Percentiles rank a stretch among this genome's conserved stretches.
Conservation (phyloP, 2,888 invertebrate genomes). For the Ernsta delagoae region DNA sequence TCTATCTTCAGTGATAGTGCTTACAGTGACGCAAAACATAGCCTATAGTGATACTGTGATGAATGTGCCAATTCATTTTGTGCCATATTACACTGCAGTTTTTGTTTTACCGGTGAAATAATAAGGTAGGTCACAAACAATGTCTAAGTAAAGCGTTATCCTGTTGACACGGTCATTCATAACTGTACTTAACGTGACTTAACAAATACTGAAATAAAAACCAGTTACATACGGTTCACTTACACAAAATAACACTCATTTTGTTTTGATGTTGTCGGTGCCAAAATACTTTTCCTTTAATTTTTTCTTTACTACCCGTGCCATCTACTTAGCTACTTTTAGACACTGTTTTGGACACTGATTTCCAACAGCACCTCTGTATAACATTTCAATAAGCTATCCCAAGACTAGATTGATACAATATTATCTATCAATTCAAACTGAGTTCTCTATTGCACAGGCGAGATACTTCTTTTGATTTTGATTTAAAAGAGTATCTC, state of each 20-base stretch:
- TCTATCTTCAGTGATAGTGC: conserved; percentile 32
- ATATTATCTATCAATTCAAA: no score
- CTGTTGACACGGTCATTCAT: conserved; percentile 21
- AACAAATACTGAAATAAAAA: conserved; percentile 22
- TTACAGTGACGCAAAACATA: conserved; percentile 66
- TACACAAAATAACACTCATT: conserved; percentile 9
- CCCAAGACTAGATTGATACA: no score
- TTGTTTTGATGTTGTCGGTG: neutral
- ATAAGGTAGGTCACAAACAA: conserved; percentile 60
- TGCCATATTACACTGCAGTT: conserved; percentile 70
- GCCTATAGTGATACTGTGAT: conserved; percentile 76
- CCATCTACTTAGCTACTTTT: no score
- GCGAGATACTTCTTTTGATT: no score
- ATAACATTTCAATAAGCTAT: no score
- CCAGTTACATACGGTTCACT: conserved; percentile 14
- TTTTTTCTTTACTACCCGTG: no score
- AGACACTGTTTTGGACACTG: no score
- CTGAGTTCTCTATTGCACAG: no score
- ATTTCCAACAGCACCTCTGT: no score
- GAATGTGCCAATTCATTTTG: conserved; percentile 69
- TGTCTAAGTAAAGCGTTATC: conserved; percentile 7
- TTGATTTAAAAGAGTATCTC: no score
- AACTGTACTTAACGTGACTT: conserved; percentile 35
- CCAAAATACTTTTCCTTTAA: no score
- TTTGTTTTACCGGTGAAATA: conserved; percentile 55